Conservation (phyloP, 1,140 invertebrate genomes). For the Trichomalopsis sarcophagae region DNA sequence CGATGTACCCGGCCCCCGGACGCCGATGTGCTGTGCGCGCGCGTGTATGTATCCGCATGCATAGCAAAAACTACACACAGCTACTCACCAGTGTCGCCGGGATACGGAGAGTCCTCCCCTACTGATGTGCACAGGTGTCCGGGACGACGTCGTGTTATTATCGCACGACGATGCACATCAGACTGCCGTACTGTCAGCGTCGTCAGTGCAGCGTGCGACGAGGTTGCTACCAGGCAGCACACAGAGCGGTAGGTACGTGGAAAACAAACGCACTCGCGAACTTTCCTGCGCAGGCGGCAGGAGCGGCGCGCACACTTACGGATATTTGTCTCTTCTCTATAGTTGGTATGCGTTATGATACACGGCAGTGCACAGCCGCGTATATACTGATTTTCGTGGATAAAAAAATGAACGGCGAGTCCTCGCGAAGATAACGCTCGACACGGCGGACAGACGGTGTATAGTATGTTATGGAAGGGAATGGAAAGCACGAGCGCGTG, state of each 20-base stretch:
- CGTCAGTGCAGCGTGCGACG: not conserved
- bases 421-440: not conserved
- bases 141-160: not conserved
- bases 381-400: no score
- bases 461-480: not conserved
- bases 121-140: not conserved
- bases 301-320: not conserved
- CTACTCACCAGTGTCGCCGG: not conserved
- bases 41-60: not conserved
- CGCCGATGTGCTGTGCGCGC: no score
- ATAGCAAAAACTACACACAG: not conserved
- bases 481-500: not conserved
- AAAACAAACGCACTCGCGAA: constrained; percentile 13
- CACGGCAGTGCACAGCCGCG: no score
- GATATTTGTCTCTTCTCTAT: no score
- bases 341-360: no score
- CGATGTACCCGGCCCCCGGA: not conserved
- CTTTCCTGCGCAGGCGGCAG: not conserved
- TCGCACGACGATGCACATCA: not conserved
- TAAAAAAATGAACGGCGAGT: not conserved
- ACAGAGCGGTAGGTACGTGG: not conserved
- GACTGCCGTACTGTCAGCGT: not conserved
- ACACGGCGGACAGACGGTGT: not conserved
- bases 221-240: not conserved
- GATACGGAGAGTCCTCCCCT: not conserved